Evolutionary conservation across 1,140 invertebrate genomes (phyloP).

Genomic region (Diplogasteroides magnus): DNA sequence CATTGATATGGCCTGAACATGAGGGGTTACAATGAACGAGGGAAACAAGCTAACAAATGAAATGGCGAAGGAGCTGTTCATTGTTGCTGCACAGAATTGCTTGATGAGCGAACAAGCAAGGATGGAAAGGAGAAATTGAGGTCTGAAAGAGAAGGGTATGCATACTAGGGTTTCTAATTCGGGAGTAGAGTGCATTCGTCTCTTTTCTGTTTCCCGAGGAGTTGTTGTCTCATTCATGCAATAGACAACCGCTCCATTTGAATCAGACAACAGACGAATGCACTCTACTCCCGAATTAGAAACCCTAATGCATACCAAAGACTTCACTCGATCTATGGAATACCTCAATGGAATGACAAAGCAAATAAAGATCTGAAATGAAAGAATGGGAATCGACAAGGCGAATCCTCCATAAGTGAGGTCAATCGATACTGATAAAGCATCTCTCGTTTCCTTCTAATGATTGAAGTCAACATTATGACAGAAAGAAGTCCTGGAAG

Average conservation of each 20-base stretch:
- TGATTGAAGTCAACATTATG: not conserved
- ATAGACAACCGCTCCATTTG: too few relatives aligned
- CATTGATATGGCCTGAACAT: not conserved
- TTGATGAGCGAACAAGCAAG: not conserved
- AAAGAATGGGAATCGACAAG: not conserved
- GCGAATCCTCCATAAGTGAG: not conserved
- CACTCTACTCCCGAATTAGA: not conserved
- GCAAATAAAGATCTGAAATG: not conserved
- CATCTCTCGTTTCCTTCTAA: not conserved
- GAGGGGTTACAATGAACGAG: not conserved
- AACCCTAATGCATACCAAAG: too few relatives aligned
- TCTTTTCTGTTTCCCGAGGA: too few relatives aligned
- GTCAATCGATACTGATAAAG: not conserved
- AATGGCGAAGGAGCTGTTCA: not conserved
- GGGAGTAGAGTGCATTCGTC: too few relatives aligned
- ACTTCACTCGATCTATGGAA: too few relatives aligned
- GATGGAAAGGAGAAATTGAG: not conserved
- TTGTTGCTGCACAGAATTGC: not conserved
- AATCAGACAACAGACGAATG: not conserved
- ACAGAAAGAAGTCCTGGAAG: not conserved
- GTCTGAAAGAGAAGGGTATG: too few relatives aligned
- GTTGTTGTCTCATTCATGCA: too few relatives aligned
- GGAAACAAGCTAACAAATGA: not conserved
- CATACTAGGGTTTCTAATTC: too few relatives aligned
- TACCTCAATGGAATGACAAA: not conserved